phyloP scores from a whole-genome alignment of 1,140 invertebrate genomes.

The Achroia grisella region DNA sequence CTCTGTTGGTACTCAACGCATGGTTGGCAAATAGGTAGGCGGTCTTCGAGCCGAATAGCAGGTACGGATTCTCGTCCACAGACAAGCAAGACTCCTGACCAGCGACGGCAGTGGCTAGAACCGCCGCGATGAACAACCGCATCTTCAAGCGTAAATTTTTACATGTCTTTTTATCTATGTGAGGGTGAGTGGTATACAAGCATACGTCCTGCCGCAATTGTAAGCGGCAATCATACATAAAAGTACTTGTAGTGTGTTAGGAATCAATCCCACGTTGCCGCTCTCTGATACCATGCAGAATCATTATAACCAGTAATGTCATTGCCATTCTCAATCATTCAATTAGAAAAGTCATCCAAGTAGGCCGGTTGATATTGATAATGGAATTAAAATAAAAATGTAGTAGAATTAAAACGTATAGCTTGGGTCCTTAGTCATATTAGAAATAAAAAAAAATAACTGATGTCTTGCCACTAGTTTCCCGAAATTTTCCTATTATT shows the following conservation, averaged over 20 bases:
- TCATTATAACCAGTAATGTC: no score
- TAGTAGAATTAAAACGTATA: no score
- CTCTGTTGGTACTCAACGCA: constrained; percentile 43
- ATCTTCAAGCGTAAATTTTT: constrained; percentile 16
- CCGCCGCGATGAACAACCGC: constrained; percentile 18
- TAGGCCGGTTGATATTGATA: no score
- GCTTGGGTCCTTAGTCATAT: no score
- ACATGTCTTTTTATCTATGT: neutral
- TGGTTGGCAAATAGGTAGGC: constrained; percentile 76
- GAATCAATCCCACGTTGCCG: no score
- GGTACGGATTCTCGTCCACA: constrained; percentile 74
- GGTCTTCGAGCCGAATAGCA: constrained; percentile 78
- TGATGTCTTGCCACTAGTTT: no score
- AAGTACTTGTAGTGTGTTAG: neutral
- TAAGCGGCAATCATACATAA: neutral
- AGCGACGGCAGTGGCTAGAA: constrained; percentile 12
- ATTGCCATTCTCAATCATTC: no score
- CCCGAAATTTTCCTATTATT: no score
- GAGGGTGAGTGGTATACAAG: constrained; percentile 4
- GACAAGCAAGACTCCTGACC: constrained; percentile 75
- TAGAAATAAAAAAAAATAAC: no score
- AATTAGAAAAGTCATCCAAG: no score
- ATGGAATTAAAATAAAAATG: no score
- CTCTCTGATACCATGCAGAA: neutral
- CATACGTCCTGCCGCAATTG: no score